These are phyloP conservation scores for Lasioglossum villosulum DNA, from an alignment of 2,888 invertebrate species.

Conservation along the genomic window DNA sequence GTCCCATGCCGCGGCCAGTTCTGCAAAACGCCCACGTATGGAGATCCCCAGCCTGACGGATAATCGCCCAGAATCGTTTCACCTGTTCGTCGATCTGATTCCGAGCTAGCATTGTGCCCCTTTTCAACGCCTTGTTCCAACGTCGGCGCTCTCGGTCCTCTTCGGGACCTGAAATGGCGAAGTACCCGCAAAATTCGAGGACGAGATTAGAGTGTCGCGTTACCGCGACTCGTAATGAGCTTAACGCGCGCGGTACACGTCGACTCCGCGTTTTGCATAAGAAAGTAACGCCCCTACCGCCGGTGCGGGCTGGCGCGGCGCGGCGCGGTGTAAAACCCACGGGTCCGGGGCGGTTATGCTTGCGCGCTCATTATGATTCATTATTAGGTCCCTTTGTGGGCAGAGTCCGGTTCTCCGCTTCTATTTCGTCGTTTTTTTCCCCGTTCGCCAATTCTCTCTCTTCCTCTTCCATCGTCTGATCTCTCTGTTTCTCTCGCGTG, in stretches of 20 bases:
- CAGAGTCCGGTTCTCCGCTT: constrained; percentile 76
- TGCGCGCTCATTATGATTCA: constrained; percentile 79
- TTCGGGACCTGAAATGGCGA: background rate
- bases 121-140: background rate
- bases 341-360: constrained; percentile 56
- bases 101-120: constrained; percentile 40
- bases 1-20: constrained; percentile 19
- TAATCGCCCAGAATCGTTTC: constrained; percentile 50
- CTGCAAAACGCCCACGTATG: constrained; percentile 55
- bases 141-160: background rate
- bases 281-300: constrained; percentile 73
- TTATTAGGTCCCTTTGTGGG: constrained; percentile 79
- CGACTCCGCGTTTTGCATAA: constrained; percentile 73
- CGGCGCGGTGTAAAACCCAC: constrained; percentile 64
- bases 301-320: constrained; percentile 23
- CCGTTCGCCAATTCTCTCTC: constrained; percentile 40
- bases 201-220: constrained; percentile 34
- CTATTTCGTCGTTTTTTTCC: constrained; percentile 69
- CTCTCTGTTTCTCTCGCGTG: constrained; percentile 26
- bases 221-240: constrained; percentile 62
- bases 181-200: background rate
- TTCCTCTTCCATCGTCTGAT: constrained; percentile 41
- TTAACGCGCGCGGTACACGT: constrained; percentile 58
- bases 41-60: constrained; percentile 39
- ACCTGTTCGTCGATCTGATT: constrained; percentile 64